Percentiles rank a stretch among this genome's conserved stretches.
phyloP scores from a whole-genome alignment of 2,888 invertebrate species.

The Dione juno region DNA sequence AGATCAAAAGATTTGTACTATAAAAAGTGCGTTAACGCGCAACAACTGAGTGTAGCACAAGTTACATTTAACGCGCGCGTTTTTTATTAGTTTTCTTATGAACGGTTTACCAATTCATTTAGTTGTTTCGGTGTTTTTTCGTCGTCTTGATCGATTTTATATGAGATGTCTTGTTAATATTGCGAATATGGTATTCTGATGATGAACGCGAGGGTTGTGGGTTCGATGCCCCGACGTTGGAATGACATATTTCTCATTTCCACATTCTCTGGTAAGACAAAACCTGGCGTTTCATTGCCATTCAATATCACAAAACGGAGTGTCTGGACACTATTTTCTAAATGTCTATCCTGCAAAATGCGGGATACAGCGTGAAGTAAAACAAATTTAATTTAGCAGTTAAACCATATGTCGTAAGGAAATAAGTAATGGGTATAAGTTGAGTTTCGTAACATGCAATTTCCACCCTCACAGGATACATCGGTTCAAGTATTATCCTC shows the following conservation, averaged over 20 bases:
- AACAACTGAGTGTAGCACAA: conserved; percentile 72
- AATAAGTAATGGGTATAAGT: neutral
- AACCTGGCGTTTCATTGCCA: no score
- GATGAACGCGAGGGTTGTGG: no score
- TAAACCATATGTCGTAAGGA: neutral
- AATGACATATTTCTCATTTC: no score
- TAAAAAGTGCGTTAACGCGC: conserved; percentile 80
- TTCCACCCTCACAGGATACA: conserved; percentile 46
- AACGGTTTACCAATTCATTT: conserved; percentile 29
- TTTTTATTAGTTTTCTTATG: conserved; percentile 21
- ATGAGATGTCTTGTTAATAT: no score
- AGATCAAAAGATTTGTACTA: conserved; percentile 76
- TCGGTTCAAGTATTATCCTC: conserved; percentile 77
- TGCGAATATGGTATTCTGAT: no score
- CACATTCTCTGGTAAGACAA: no score
- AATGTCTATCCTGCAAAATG: neutral
- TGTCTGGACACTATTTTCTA: neutral
- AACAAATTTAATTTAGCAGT: neutral
- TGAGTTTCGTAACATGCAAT: conserved; percentile 55
- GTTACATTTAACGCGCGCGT: conserved; percentile 36
- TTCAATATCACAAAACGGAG: neutral
- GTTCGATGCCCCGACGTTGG: no score
- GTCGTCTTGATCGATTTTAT: neutral
- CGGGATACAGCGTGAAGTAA: no score
- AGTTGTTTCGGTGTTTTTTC: neutral